phyloP scores from a whole-genome alignment of 2,888 invertebrate species.

The Aricia artaxerxes region DNA sequence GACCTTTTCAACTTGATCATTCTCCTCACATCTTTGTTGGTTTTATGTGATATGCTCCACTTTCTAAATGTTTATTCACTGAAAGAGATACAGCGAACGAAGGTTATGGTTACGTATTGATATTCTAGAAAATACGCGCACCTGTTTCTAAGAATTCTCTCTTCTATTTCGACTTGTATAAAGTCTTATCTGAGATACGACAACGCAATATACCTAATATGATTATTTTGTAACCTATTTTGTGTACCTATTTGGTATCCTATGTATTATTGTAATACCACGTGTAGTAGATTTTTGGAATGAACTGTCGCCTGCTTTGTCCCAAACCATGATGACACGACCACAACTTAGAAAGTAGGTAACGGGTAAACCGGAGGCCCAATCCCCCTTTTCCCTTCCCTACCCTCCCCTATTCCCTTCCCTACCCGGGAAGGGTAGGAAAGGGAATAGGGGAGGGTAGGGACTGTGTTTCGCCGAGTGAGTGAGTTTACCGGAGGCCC shows the following conservation, averaged over 20 bases:
- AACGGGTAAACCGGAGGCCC: too few relatives aligned
- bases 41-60: conserved; percentile 22
- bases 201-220: not conserved
- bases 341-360: too few relatives aligned
- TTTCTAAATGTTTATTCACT: conserved; percentile 18
- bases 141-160: not conserved
- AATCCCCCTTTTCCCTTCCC: too few relatives aligned
- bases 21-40: conserved; percentile 20
- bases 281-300: too few relatives aligned
- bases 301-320: too few relatives aligned
- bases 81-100: conserved; percentile 10
- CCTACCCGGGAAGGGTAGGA: too few relatives aligned
- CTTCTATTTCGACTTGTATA: not conserved
- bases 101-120: conserved; percentile 11
- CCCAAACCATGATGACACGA: too few relatives aligned
- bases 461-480: too few relatives aligned
- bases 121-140: not conserved
- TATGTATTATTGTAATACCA: too few relatives aligned
- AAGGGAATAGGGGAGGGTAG: too few relatives aligned
- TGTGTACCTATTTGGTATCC: not conserved
- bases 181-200: not conserved
- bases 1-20: conserved; percentile 28
- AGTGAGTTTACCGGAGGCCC: too few relatives aligned
- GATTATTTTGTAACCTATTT: not conserved
- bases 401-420: too few relatives aligned